These are phyloP conservation scores for Ariolimax columbianus DNA, from an alignment of 2,888 invertebrate genomes.

Conservation along the genomic window DNA sequence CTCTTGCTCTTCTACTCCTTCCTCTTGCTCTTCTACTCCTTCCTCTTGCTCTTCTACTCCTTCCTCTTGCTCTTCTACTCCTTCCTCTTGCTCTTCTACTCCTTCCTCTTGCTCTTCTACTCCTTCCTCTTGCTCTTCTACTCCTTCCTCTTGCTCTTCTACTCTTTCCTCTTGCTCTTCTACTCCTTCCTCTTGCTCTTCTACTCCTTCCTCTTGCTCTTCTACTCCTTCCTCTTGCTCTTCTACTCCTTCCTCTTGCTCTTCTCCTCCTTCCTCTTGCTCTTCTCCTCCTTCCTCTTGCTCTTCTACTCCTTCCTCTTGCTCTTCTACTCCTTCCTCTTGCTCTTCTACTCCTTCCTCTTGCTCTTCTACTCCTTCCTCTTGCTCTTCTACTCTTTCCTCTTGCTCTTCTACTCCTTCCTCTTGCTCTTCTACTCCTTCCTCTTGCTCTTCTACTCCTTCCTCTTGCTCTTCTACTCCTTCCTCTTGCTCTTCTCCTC, in stretches of 20 bases:
- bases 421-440: background rate
- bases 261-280: background rate
- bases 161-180: background rate
- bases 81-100: too few species aligned
- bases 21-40: background rate
- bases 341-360: too few species aligned
- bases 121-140: too few species aligned
- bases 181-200: background rate
- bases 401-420: background rate
- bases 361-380: too few species aligned
- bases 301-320: background rate
- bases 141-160: background rate
- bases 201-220: background rate
- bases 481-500: too few species aligned
- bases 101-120: too few species aligned
- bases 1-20: background rate
- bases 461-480: too few species aligned
- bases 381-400: too few species aligned
- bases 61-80: too few species aligned
- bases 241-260: background rate
- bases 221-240: background rate
- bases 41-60: background rate
- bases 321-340: background rate
- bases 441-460: too few species aligned
- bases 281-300: background rate